Base-by-base conservation (phyloP, 2,113 vertebrate species). In the Monarcha castaneiventris region DNA sequence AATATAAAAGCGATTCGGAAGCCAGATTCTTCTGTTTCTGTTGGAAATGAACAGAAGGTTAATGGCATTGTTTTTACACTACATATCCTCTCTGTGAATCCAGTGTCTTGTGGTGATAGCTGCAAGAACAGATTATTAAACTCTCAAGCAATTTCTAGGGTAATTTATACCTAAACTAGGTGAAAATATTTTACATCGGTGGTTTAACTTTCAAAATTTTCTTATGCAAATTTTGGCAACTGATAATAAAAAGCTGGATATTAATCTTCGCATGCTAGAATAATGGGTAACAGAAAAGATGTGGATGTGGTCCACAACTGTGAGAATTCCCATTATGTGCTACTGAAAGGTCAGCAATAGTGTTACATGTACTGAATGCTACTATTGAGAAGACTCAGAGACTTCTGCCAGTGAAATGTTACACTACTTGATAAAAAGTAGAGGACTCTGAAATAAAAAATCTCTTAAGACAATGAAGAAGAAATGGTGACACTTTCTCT, bases 71-170 rank as follows among this genome's bases (percentile, higher is more conserved):
- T 61, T 62, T 78, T 67, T 44, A 55, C 6, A 48, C 6, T 44
- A 1, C 13, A 54, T 48, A 48, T 25, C 11, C 21, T 69, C 26
- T 81, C 52, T 41, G 13, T 68, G 58, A 78, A 63, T 75, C 39
- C 56, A 56, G 18, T 46, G 35, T 23, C 32, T n/a, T 0, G 0
- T 10, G n/a, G 10, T 56, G 44, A 52, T 33, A 79, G 29, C 15
- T 64, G 17, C 44, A 89, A 64, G 25, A 9, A 43, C 19, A 52
- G 6, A 30, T 69, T 73, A n/a, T 44, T 64, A 73, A 59, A 52
- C 19, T 72, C 21, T 52, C 21, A 43, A 76, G 80, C 2, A 44
- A 11, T 61, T 84, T 59, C 6, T 32, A 58, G 22, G 8, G 26
- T 26, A 10, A 25, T 81, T 89, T 74, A 17, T 63, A 64, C 8